A percentile compares a stretch with the other conserved stretches of the same genome.
Conservation (phyloP, 2,888 invertebrate genomes). For the Pheosia tremula region DNA sequence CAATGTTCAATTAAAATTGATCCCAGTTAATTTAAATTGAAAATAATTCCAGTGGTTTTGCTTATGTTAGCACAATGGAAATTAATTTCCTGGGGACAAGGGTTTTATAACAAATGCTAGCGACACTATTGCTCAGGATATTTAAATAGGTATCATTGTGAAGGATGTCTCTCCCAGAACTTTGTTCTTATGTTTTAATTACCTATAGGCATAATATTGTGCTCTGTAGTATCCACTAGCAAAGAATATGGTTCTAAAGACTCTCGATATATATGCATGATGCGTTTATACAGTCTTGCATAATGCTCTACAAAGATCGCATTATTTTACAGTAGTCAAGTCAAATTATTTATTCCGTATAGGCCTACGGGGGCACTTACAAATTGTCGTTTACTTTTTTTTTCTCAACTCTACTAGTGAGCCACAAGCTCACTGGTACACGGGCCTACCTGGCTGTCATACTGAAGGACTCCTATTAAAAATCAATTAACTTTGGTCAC, state of each 20-base stretch:
- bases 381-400: too few relatives aligned
- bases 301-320: too few relatives aligned
- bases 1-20: background rate
- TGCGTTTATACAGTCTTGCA: too few relatives aligned
- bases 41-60: background rate
- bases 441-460: background rate
- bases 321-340: too few relatives aligned
- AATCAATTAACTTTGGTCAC: constrained; percentile 1
- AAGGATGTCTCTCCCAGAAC: background rate
- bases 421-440: too few relatives aligned
- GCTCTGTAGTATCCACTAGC: too few relatives aligned
- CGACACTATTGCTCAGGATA: background rate
- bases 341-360: too few relatives aligned
- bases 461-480: background rate
- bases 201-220: too few relatives aligned
- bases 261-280: too few relatives aligned
- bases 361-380: too few relatives aligned
- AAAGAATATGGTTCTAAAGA: too few relatives aligned
- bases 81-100: background rate
- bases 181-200: background rate
- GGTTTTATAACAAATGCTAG: background rate
- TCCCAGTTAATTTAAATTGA: background rate
- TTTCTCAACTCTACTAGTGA: too few relatives aligned
- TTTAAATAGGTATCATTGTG: background rate
- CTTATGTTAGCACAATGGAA: background rate